Evolutionary conservation across 2,113 vertebrate species (phyloP).

Genomic region (Ifrita kowaldi): DNA sequence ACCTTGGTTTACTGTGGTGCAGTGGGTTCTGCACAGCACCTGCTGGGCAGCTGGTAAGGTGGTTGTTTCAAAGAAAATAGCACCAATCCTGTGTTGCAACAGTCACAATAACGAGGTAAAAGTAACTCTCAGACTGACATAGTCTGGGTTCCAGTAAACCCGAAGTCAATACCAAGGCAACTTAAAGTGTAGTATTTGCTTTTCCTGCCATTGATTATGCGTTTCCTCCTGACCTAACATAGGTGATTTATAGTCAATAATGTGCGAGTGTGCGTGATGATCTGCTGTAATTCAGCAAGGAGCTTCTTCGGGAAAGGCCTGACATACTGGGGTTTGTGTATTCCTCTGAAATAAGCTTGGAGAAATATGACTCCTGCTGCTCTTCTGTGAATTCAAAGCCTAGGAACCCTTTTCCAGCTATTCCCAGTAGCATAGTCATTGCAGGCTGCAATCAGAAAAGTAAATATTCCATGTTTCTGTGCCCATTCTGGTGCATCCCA

Average conservation of each 20-base stretch:
- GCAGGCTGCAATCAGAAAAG: neutral
- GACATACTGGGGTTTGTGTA: neutral
- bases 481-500: neutral
- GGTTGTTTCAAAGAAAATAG: neutral
- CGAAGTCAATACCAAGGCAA: neutral
- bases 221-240: neutral
- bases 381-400: neutral
- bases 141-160: neutral
- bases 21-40: neutral
- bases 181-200: neutral
- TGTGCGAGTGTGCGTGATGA: neutral
- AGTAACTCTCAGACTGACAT: neutral
- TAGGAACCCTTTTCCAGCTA: neutral
- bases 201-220: neutral
- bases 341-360: neutral
- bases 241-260: neutral
- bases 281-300: neutral
- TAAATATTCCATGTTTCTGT: neutral
- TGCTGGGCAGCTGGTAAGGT: neutral
- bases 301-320: neutral
- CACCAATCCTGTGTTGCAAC: neutral
- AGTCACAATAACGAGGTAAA: neutral
- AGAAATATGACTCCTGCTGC: neutral
- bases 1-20: neutral
- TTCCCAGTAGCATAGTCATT: fast-evolving